Conservation (phyloP, 2,113 vertebrate species). For the Leptobrachium leishanense region DNA sequence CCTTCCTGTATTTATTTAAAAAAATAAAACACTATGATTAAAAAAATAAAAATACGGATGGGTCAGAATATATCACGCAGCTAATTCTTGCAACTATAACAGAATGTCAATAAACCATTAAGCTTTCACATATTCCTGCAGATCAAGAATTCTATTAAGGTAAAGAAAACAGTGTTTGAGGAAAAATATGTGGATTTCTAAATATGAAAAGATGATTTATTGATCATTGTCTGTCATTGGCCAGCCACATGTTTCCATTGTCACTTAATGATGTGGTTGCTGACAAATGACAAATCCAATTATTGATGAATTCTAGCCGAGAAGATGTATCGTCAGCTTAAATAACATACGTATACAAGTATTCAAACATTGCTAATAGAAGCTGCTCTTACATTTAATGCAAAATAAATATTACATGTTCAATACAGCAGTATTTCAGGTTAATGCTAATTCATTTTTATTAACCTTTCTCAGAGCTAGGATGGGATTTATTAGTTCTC, state of each 20-base stretch:
- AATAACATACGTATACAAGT: constrained; percentile 25
- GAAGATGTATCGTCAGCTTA: constrained; percentile 28
- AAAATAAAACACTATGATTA: too few relatives aligned
- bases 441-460: constrained; percentile 8
- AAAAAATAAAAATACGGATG: too few relatives aligned
- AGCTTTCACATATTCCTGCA: too few relatives aligned
- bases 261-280: constrained; percentile 27
- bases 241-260: constrained; percentile 14
- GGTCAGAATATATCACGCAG: too few relatives aligned
- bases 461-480: background rate
- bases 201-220: background rate
- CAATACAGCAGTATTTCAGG: constrained; percentile 7
- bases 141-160: too few relatives aligned
- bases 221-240: constrained; percentile 37
- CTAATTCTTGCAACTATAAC: too few relatives aligned
- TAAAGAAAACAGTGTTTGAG: too few relatives aligned
- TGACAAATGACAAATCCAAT: constrained; percentile 36
- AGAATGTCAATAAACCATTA: too few relatives aligned
- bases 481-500: background rate
- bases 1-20: too few relatives aligned
- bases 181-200: background rate
- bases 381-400: constrained; percentile 2
- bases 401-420: constrained; percentile 21
- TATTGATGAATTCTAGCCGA: constrained; percentile 14
- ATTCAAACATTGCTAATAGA: constrained; percentile 12